Base-by-base conservation (phyloP, 1,140 invertebrate genomes). In the Lepidurus packardi region DNA sequence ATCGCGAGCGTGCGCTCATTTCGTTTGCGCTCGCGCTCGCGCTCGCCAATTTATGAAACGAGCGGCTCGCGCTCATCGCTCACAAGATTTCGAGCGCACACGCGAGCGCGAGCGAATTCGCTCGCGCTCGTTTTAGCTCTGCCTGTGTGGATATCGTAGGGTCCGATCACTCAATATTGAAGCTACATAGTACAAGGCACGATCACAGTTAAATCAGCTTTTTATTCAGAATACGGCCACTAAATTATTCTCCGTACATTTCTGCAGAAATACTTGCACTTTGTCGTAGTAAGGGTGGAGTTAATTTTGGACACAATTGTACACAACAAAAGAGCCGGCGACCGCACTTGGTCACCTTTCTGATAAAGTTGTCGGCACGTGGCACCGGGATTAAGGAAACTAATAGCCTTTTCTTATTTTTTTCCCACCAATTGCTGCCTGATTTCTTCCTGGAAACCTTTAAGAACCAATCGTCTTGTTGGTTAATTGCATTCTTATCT, bases 181-280 rank as follows among this genome's bases (percentile, higher is more conserved):
- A 34, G 34, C 3, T 34, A 34, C 0, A 34, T 34, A 34, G 2
- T 34, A 34, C 34, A 34, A 34, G 34, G 34, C 34, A 4, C 34
- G 34, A 34, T 16, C 53, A 65, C 53, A 65, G 21, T 65, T n/a
- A 65, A 65, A 65, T 13, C 21, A 13, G 7, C 16, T 65, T 65
- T 47, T 65, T 65, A 65, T 65, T 65, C 5, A 21, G 16, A 65
- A 65, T 65, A 65, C 53, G n/a, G 16, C 21, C 53, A 65, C 53
- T 65, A 65, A 16, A 65, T 21, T 65, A 65, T 65, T 65, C 21
- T 65, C 53, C 8, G 53, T 65, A 65, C 53, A 65, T 65, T 65
- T 65, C 53, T 65, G 53, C 53, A 65, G 53, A 65, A 65, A 65
- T 7, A 65, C 21, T 65, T 65, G 53, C 45, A 47, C 45, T 65